A percentile compares a stretch with the other conserved stretches of the same genome.
These are phyloP conservation scores for Megaceryle maxima DNA, from an alignment of 2,113 vertebrate genomes.

Conservation along the genomic window DNA sequence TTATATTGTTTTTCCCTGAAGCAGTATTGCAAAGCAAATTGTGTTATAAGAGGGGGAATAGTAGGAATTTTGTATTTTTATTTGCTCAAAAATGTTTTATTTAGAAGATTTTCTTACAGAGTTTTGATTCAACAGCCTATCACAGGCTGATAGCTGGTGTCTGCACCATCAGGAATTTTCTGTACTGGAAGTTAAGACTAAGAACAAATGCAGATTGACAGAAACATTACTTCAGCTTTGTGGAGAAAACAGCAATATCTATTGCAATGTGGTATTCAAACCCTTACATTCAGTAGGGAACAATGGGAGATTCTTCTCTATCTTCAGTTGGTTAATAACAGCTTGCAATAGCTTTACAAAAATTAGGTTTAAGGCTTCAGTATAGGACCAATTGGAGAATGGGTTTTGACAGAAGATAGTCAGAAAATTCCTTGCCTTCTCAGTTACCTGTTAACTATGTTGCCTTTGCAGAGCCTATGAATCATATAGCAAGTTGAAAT, in stretches of 20 bases:
- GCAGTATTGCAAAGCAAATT: neutral
- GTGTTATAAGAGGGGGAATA: neutral
- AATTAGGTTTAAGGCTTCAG: neutral
- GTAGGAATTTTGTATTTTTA: neutral
- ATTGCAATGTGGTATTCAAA: neutral
- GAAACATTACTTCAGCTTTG: neutral
- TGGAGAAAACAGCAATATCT: neutral
- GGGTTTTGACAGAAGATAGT: neutral
- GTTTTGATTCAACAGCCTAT: neutral
- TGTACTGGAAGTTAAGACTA: neutral
- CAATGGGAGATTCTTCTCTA: neutral
- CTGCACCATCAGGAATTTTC: neutral
- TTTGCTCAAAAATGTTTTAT: neutral
- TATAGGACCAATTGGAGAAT: neutral
- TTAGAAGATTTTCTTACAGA: neutral
- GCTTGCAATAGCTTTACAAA: neutral
- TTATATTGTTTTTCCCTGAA: neutral
- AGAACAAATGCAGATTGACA: neutral
- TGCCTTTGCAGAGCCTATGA: neutral
- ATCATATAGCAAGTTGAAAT: neutral
- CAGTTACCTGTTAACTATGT: neutral
- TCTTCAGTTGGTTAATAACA: neutral
- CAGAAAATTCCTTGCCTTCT: neutral
- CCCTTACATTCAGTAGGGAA: neutral
- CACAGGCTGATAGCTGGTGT: neutral